Conservation (phyloP, 2,888 invertebrate species). For the Athetis lepigone region DNA sequence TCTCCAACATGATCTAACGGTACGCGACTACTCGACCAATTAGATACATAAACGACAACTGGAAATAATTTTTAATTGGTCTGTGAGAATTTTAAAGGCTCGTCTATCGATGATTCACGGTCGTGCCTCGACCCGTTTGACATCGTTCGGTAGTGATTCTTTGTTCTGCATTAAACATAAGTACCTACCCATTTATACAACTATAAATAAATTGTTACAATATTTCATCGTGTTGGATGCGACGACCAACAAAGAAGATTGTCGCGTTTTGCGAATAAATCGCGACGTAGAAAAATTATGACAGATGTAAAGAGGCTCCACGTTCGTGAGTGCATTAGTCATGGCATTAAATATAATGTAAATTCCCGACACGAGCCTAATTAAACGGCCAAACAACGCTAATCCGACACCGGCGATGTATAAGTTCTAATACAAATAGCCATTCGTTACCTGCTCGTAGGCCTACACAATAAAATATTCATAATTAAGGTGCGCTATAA, state of each 20-base stretch:
- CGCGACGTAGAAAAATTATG: slow-evolving; percentile 90
- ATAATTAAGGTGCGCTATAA: slow-evolving; percentile 80
- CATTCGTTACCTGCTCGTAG: slow-evolving; percentile 66
- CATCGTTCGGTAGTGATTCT: slow-evolving; percentile 73
- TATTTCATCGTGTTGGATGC: slow-evolving; percentile 76
- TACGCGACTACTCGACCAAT: slow-evolving; percentile 73
- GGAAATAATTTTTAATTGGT: slow-evolving; percentile 80
- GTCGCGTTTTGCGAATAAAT: slow-evolving; percentile 86
- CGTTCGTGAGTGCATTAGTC: slow-evolving; percentile 81
- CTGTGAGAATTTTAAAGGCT: slow-evolving; percentile 73
- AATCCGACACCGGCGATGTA: slow-evolving; percentile 74
- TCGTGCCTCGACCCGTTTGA: slow-evolving; percentile 64
- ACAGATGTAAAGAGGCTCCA: slow-evolving; percentile 83
- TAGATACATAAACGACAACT: slow-evolving; percentile 75
- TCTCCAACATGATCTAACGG: slow-evolving; percentile 74
- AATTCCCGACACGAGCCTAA: slow-evolving; percentile 79
- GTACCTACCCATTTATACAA: slow-evolving; percentile 71
- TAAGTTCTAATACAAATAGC: slow-evolving; percentile 74
- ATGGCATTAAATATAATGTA: slow-evolving; percentile 85
- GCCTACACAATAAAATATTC: slow-evolving; percentile 71
- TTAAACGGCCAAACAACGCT: slow-evolving; percentile 80
- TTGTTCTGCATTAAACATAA: slow-evolving; percentile 72
- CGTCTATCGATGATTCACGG: slow-evolving; percentile 76
- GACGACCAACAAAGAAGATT: slow-evolving; percentile 81
- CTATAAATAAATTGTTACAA: slow-evolving; percentile 83